These are phyloP conservation scores for Micromussa lordhowensis DNA, from an alignment of 92 coral and sea anemone species.

Conservation along the genomic window DNA sequence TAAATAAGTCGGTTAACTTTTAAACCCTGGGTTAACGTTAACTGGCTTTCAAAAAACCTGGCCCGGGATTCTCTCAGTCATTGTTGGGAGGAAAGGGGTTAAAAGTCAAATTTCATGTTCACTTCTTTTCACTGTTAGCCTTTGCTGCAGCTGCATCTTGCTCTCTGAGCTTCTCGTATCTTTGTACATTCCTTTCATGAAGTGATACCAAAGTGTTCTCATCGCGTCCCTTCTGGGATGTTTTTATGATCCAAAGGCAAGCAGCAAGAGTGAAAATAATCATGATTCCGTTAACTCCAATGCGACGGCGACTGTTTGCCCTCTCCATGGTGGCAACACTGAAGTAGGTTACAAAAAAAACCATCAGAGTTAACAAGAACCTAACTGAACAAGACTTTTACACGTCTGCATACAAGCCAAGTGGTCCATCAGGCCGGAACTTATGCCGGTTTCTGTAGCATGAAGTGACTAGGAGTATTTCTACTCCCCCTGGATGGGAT, in stretches of 20 bases:
- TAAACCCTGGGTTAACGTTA: too few species aligned
- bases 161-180: constrained; percentile 62
- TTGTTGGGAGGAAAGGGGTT: not conserved
- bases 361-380: not conserved
- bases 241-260: constrained; percentile 49
- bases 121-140: constrained; percentile 1
- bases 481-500: too few species aligned
- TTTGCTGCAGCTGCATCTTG: constrained; percentile 21
- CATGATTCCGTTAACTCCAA: constrained; percentile 52
- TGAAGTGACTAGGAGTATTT: too few species aligned
- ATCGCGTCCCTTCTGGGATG: constrained; percentile 36
- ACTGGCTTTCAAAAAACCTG: too few species aligned
- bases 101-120: not conserved
- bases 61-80: not conserved
- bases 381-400: not conserved
- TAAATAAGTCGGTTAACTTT: too few species aligned
- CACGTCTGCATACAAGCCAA: too few species aligned
- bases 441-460: too few species aligned
- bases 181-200: constrained; percentile 51
- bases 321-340: constrained; percentile 48
- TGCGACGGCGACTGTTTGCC: constrained; percentile 70
- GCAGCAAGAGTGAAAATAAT: constrained; percentile 35
- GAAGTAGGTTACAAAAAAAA: not conserved
- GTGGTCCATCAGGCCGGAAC: too few species aligned
- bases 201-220: constrained; percentile 61